Conservation (phyloP, 2,888 invertebrate genomes). For the Trichopria drosophilae region DNA sequence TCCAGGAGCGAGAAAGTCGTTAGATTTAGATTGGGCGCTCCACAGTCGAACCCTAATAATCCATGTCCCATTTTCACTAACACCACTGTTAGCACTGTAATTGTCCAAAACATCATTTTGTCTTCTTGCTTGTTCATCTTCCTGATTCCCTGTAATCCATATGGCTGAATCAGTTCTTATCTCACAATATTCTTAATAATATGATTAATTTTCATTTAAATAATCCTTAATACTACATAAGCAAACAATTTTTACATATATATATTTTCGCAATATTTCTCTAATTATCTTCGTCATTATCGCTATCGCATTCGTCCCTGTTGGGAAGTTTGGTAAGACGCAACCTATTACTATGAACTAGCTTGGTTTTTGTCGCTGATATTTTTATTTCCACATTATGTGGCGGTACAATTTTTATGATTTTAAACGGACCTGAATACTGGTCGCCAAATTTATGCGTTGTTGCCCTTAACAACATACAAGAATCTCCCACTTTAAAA, state of each 20-base stretch:
- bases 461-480: not conserved
- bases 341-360: no score
- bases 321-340: no score
- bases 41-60: constrained; percentile 11
- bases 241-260: no score
- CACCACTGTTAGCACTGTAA: not conserved
- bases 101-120: not conserved
- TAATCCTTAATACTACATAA: no score
- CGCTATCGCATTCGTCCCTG: no score
- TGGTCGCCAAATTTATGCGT: not conserved
- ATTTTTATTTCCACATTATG: no score
- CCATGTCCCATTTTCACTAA: not conserved
- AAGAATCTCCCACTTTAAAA: not conserved
- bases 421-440: not conserved
- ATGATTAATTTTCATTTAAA: not conserved
- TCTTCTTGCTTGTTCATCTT: not conserved
- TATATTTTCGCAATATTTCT: no score
- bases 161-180: not conserved
- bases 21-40: constrained; percentile 2
- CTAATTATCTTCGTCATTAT: no score
- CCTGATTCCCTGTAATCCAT: not conserved
- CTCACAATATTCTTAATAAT: not conserved
- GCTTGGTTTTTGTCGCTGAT: no score
- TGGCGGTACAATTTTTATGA: no score
- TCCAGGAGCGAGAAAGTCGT: constrained; percentile 16